Conservation (phyloP, 2,797 vertebrate genomes). For the Acrocephalus scirpaceus region DNA sequence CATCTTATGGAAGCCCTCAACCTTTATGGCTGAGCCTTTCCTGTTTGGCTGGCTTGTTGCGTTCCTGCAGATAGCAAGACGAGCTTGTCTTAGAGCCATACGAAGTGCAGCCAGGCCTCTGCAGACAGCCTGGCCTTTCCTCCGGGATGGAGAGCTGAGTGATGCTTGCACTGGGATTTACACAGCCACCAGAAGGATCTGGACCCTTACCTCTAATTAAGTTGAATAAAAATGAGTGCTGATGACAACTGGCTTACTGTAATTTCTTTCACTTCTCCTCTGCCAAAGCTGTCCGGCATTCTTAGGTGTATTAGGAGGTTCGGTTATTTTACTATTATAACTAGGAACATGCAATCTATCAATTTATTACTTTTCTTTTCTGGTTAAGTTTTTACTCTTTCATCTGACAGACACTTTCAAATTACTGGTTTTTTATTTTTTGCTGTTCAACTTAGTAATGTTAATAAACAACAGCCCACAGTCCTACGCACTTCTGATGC, state of each 20-base stretch:
- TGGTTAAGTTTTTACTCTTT: neutral
- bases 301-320: neutral
- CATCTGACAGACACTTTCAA: neutral
- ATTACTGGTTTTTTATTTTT: neutral
- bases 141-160: neutral
- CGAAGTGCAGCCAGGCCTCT: accelerated
- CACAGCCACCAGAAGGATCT: neutral
- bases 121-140: neutral
- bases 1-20: neutral
- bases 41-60: accelerated
- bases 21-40: neutral
- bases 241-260: neutral
- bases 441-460: neutral
- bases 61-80: accelerated
- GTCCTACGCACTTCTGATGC: neutral
- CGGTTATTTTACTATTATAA: neutral
- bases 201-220: neutral
- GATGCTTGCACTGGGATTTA: neutral
- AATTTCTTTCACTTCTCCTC: neutral
- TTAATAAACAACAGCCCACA: neutral
- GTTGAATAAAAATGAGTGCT: neutral
- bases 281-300: neutral
- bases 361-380: neutral
- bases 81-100: neutral
- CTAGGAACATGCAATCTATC: neutral